These are phyloP conservation scores for Pagrus major DNA, from an alignment of 2,113 vertebrate genomes.

Conservation along the genomic window DNA sequence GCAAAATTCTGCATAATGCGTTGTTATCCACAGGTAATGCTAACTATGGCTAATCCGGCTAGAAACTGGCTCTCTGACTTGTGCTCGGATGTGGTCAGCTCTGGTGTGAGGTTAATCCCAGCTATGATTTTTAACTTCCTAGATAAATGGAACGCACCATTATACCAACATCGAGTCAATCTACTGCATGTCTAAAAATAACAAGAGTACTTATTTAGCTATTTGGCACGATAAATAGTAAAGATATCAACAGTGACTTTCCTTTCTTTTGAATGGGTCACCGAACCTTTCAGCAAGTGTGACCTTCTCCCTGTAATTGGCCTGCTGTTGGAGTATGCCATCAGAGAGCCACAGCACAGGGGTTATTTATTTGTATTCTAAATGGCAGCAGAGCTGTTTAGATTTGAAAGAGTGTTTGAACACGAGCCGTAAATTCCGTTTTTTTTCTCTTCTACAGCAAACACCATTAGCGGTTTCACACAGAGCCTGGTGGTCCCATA, in stretches of 20 bases:
- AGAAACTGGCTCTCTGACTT: no score
- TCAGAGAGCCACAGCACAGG: neutral
- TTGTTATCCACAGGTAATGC: no score
- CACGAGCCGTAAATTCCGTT: neutral
- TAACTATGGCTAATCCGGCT: no score
- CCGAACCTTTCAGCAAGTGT: neutral
- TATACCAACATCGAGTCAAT: no score
- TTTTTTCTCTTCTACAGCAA: neutral
- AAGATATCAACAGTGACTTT: neutral
- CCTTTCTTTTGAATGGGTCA: neutral
- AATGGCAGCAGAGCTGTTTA: neutral
- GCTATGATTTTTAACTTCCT: no score
- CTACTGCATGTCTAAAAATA: neutral
- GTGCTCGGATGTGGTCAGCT: no score
- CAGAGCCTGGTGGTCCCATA: neutral
- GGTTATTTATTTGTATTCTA: neutral
- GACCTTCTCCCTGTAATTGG: conserved; percentile 1
- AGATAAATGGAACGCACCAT: no score
- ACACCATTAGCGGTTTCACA: conserved; percentile 21
- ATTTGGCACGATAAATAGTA: neutral
- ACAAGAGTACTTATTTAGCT: neutral
- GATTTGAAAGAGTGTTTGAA: conserved; percentile 1
- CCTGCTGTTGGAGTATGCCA: neutral
- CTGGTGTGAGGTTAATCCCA: no score
- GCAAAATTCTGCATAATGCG: no score